Evolutionary conservation across 1,140 invertebrate genomes (phyloP).

Genomic region (Palaemon carinicauda): DNA sequence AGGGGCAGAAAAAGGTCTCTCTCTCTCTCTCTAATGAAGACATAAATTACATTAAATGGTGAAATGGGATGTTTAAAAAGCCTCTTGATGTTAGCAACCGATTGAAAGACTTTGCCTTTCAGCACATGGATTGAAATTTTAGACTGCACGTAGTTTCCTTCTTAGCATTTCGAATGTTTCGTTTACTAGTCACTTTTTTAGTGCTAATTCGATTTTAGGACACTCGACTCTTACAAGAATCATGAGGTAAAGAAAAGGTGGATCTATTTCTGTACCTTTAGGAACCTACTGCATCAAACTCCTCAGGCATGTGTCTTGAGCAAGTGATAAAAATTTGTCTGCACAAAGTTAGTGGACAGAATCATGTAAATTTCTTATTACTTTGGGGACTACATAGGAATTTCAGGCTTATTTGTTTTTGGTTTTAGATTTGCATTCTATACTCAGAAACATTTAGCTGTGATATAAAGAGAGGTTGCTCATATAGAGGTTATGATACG

Average conservation of each 20-base stretch:
- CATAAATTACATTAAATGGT: too few relatives aligned
- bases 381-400: background rate
- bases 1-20: too few relatives aligned
- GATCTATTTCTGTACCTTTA: background rate
- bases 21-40: too few relatives aligned
- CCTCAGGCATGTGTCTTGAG: conserved; percentile 18
- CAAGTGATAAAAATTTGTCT: background rate
- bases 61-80: too few relatives aligned
- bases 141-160: background rate
- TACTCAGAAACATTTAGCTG: background rate
- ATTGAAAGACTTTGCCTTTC: too few relatives aligned
- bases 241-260: background rate
- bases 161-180: too few relatives aligned
- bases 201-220: too few relatives aligned
- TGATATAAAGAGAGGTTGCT: background rate
- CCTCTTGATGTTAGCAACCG: too few relatives aligned
- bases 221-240: background rate
- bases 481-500: too few relatives aligned
- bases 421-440: background rate
- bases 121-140: background rate
- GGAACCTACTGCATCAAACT: background rate
- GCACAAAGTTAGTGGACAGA: background rate
- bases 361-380: background rate
- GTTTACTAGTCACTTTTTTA: too few relatives aligned
- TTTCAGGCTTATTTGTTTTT: background rate